Base-by-base conservation (phyloP, 2,113 vertebrate genomes). In the Pteropus alecto region DNA sequence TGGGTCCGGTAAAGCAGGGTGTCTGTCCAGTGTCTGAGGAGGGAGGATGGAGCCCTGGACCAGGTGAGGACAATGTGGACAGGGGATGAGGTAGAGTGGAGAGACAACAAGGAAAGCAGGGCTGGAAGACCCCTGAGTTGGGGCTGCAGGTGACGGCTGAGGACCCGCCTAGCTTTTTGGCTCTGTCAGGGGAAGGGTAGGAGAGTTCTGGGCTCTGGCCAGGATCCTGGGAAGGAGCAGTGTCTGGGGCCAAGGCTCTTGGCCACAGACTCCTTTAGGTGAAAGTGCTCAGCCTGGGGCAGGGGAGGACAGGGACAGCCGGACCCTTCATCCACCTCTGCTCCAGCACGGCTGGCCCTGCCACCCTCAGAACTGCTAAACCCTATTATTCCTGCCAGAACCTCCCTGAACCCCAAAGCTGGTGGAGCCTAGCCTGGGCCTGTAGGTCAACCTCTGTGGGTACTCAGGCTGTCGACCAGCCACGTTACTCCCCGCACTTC, bases 291-390 rank as follows among this genome's bases (percentile, higher is more conserved):
- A 22, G n/a, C 35, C 51, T 10, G 56, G 6, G 38, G 6, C 9
- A 0, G 1, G 0, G n/a, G n/a, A 56, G 1, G 22, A 38, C 0
- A 1, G 18, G 26, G 26, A 4, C 1, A 3, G 16, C 18, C 15
- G 19, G n/a, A 28, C 13, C n/a, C 41, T 78, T 79, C 16, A 14
- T 24, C 26, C 1, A 11, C n/a, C 26, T 87, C 16, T 24, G 26
- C 28, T 21, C 15, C 33, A 48, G 33, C 41, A n/a, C 0, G 0
- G 13, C 4, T 0, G 1, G 38, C 12, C 33, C 26, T 3, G 14
- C 6, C 0, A 0, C 8, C 16, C 85, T 77, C 63, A n/a, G 48
- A 60, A 22, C 46, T 30, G 3, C 41, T 18, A 14, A 30, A 33
- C 19, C 51, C 28, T 0, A 0, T 22, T 87, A 54, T n/a, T 22